Conservation (phyloP, 1,140 invertebrate species). For the Zaprionus ghesquierei region DNA sequence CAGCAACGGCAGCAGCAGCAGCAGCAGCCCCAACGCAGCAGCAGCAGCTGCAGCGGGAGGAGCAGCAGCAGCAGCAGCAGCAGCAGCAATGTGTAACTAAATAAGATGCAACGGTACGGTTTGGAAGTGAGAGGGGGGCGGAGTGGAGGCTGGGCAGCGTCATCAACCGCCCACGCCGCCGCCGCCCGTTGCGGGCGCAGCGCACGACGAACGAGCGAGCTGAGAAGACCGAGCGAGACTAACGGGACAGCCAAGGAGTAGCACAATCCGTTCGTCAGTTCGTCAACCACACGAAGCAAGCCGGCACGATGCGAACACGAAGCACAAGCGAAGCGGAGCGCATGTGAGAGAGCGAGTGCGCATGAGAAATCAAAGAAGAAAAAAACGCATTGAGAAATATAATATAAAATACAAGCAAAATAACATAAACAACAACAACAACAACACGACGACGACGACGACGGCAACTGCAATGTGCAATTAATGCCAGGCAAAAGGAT, state of each 20-base stretch:
- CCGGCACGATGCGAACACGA: slow-evolving; percentile 29
- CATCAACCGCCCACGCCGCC: slow-evolving; percentile 31
- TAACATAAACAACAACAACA: slow-evolving; percentile 69
- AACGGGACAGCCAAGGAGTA: slow-evolving; percentile 67
- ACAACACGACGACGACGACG: slow-evolving; percentile 37
- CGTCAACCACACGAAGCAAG: slow-evolving; percentile 26
- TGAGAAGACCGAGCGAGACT: slow-evolving; percentile 78
- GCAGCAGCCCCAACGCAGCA: slow-evolving; percentile 9
- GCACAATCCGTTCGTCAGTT: slow-evolving; percentile 39
- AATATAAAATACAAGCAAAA: slow-evolving; percentile 82
- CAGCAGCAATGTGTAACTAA: slow-evolving; percentile 73
- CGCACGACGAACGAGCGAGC: slow-evolving; percentile 78
- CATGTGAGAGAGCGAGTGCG: slow-evolving; percentile 39
- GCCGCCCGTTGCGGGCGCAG: slow-evolving; percentile 50
- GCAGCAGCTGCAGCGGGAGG: neutral
- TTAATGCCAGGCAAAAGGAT: slow-evolving; percentile 43
- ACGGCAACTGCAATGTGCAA: slow-evolving; percentile 56
- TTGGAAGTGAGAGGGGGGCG: slow-evolving; percentile 3
- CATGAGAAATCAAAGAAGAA: slow-evolving; percentile 34
- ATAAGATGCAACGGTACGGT: slow-evolving; percentile 66
- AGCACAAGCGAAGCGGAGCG: slow-evolving; percentile 14
- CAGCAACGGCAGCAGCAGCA: slow-evolving; percentile 21
- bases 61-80: slow-evolving; percentile 10
- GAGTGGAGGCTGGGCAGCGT: neutral
- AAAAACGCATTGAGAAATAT: slow-evolving; percentile 60